These are phyloP conservation scores for Hyles lineata DNA, from an alignment of 2,888 invertebrate species.

Conservation along the genomic window DNA sequence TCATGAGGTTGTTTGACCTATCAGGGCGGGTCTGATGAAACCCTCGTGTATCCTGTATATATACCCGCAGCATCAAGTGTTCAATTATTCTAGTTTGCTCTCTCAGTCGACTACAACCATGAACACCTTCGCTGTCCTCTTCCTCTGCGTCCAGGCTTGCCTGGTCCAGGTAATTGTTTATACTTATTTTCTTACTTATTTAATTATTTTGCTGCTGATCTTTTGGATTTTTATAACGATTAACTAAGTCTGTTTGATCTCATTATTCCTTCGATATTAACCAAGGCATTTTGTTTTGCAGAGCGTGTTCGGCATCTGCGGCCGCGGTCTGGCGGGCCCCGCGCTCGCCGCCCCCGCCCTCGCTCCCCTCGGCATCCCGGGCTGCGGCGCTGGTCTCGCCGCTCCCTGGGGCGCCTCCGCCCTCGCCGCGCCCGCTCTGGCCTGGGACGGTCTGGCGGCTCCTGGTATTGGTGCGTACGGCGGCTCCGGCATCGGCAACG, in stretches of 20 bases:
- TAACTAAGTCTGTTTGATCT: background rate
- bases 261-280: background rate
- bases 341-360: slow-evolving; percentile 5
- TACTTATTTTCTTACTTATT: background rate
- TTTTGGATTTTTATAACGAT: too few species aligned
- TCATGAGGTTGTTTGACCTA: background rate
- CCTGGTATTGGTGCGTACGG: slow-evolving; percentile 42
- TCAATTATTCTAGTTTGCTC: too few species aligned
- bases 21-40: background rate
- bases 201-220: background rate
- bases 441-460: slow-evolving; percentile 18
- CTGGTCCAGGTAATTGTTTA: slow-evolving; percentile 36
- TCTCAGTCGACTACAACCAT: slow-evolving; percentile 32
- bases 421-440: slow-evolving; percentile 27
- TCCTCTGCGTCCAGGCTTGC: slow-evolving; percentile 40
- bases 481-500: slow-evolving; percentile 50
- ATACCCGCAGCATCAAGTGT: too few species aligned
- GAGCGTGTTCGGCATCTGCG: slow-evolving; percentile 28
- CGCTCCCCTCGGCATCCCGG: slow-evolving; percentile 17
- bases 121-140: slow-evolving; percentile 38
- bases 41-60: too few species aligned
- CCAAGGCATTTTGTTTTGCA: background rate
- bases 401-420: slow-evolving; percentile 41
- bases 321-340: slow-evolving; percentile 18
- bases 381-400: slow-evolving; percentile 7